Percentiles rank a stretch among this genome's conserved stretches.
Evolutionary conservation across 2,113 vertebrate genomes (phyloP).

Genomic region (Bolborhynchus lineola): DNA sequence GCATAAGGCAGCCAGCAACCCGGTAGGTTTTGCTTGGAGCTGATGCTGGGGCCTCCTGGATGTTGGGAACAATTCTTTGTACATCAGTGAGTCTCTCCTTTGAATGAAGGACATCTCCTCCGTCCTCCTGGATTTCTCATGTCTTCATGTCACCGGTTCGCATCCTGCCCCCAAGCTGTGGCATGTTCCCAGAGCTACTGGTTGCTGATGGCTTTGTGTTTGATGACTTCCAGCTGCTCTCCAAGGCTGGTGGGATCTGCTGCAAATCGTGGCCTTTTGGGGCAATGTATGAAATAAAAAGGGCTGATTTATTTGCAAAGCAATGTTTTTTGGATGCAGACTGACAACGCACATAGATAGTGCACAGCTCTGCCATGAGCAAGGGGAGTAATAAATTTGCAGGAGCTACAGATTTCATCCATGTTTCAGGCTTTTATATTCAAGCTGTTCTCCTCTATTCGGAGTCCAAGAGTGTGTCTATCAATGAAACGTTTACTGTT

Average conservation of each 20-base stretch:
- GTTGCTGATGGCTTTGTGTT: neutral
- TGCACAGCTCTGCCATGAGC: neutral
- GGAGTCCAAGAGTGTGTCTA: neutral
- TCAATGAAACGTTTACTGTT: neutral
- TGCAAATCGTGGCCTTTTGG: neutral
- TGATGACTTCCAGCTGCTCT: constrained; percentile 1
- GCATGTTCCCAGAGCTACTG: neutral
- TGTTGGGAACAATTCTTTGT: neutral
- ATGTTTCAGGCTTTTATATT: neutral
- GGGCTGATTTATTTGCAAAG: neutral
- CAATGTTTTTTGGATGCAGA: neutral
- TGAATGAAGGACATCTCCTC: neutral
- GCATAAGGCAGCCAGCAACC: neutral
- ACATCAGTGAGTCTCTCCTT: neutral
- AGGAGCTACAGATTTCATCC: neutral
- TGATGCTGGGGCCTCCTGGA: neutral
- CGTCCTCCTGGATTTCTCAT: neutral
- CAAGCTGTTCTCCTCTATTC: neutral
- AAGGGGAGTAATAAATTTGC: neutral
- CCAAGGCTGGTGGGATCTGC: neutral
- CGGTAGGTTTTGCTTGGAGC: neutral
- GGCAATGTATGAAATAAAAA: neutral
- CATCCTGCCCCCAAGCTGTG: neutral
- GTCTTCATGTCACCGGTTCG: neutral
- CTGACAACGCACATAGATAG: neutral